Evolutionary conservation across 2,888 invertebrate species (phyloP).

Genomic region (Drosophila stalkeri): DNA sequence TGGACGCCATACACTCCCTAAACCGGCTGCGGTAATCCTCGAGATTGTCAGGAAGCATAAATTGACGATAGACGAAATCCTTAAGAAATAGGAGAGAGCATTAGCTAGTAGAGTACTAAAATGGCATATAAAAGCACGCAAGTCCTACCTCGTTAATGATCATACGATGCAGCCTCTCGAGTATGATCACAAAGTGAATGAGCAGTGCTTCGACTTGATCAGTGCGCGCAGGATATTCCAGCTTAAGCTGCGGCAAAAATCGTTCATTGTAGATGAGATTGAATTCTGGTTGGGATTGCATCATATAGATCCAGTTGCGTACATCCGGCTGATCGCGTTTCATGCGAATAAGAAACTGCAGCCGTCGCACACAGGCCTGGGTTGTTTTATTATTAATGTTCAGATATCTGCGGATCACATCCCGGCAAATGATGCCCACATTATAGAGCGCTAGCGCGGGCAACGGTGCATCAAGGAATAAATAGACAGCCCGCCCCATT

Average conservation of each 20-base stretch:
- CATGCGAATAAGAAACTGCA: slow-evolving; percentile 88
- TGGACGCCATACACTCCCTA: slow-evolving; percentile 63
- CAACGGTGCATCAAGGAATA: slow-evolving; percentile 86
- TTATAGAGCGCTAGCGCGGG: slow-evolving; percentile 73
- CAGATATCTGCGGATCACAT: slow-evolving; percentile 86
- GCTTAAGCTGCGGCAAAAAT: slow-evolving; percentile 82
- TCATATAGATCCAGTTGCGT: slow-evolving; percentile 87
- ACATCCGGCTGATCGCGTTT: slow-evolving; percentile 87
- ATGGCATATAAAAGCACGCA: neutral
- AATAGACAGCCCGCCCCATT: slow-evolving; percentile 88
- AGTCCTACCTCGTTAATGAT: slow-evolving; percentile 65
- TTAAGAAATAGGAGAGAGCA: neutral
- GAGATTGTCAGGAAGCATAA: slow-evolving; percentile 82
- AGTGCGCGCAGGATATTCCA: slow-evolving; percentile 73
- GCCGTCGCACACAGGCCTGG: slow-evolving; percentile 88
- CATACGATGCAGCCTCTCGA: slow-evolving; percentile 77
- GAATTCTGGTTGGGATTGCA: slow-evolving; percentile 87
- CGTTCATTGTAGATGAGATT: slow-evolving; percentile 84
- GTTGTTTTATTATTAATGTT: slow-evolving; percentile 89
- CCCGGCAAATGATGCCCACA: slow-evolving; percentile 86
- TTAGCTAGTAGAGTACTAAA: neutral
- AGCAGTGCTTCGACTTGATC: slow-evolving; percentile 77
- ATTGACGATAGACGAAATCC: slow-evolving; percentile 42
- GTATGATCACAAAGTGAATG: slow-evolving; percentile 83
- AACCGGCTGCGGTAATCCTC: slow-evolving; percentile 77